These are phyloP conservation scores for Leucophenga varia DNA, from an alignment of 1,140 invertebrate genomes.

Conservation along the genomic window DNA sequence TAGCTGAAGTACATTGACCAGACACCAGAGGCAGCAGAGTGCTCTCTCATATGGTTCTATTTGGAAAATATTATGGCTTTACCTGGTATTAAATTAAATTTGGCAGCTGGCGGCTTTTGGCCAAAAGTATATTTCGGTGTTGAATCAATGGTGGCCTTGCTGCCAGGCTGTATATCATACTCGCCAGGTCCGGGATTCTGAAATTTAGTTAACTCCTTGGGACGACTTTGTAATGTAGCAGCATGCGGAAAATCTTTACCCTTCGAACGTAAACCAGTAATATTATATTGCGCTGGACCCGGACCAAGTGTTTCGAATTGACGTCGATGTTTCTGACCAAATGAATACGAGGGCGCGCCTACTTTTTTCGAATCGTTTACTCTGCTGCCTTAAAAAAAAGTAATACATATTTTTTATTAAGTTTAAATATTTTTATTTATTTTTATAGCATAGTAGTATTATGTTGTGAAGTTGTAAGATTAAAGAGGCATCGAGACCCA, in stretches of 20 bases:
- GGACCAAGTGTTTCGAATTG: slow-evolving; percentile 66
- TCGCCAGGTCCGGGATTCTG: slow-evolving; percentile 81
- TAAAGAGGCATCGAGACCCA: too few species aligned
- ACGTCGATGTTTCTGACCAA: slow-evolving; percentile 68
- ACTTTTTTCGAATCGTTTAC: slow-evolving; percentile 72
- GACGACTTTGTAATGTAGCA: slow-evolving; percentile 73
- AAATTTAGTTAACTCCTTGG: slow-evolving; percentile 70
- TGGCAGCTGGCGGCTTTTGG: slow-evolving; percentile 39
- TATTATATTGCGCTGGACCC: slow-evolving; percentile 83
- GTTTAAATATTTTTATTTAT: too few species aligned
- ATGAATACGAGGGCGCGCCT: slow-evolving; percentile 76
- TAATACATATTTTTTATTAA: too few species aligned
- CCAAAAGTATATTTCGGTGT: slow-evolving; percentile 68
- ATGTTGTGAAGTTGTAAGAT: too few species aligned
- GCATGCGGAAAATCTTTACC: slow-evolving; percentile 68
- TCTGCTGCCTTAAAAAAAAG: too few species aligned
- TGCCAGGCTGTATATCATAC: slow-evolving; percentile 76
- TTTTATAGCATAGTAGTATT: too few species aligned
- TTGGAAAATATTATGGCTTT: too few species aligned
- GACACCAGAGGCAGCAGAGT: too few species aligned
- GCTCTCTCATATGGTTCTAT: too few species aligned
- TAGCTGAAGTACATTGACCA: too few species aligned
- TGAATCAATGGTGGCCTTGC: slow-evolving; percentile 65
- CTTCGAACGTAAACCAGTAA: slow-evolving; percentile 79
- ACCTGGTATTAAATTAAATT: slow-evolving; percentile 57